Conservation (phyloP, 2,888 invertebrate species). For the Tipula lateralis region DNA sequence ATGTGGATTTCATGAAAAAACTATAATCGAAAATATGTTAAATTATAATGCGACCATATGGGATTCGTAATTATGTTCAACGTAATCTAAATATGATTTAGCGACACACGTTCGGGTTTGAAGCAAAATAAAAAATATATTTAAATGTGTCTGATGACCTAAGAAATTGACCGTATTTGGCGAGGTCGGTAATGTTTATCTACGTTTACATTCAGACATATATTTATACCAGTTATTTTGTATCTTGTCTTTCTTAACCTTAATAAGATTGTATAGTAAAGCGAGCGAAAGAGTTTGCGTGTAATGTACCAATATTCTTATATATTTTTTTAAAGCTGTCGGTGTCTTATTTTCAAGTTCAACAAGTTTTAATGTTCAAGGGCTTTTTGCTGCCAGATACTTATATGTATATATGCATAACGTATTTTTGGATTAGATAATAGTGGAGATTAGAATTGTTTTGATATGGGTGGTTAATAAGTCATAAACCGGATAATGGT, state of each 20-base stretch:
- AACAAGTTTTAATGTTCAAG: background rate
- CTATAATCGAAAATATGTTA: background rate
- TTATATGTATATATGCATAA: background rate
- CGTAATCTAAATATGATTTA: background rate
- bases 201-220: background rate
- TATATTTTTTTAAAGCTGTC: background rate
- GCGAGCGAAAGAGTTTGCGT: background rate
- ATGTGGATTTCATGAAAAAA: background rate
- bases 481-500: background rate
- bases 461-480: background rate
- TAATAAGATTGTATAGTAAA: background rate
- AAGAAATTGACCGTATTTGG: conserved; percentile 25
- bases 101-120: background rate
- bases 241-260: background rate
- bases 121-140: too few relatives aligned
- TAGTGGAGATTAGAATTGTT: background rate
- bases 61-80: background rate
- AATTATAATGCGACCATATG: background rate
- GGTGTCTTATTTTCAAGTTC: background rate
- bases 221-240: background rate
- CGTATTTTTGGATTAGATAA: background rate
- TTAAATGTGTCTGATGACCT: conserved; percentile 27
- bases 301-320: background rate
- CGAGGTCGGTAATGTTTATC: conserved; percentile 26
- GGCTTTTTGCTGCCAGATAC: background rate